Base-by-base conservation (phyloP, 2,888 invertebrate species). In the Drosophila gaucha region DNA sequence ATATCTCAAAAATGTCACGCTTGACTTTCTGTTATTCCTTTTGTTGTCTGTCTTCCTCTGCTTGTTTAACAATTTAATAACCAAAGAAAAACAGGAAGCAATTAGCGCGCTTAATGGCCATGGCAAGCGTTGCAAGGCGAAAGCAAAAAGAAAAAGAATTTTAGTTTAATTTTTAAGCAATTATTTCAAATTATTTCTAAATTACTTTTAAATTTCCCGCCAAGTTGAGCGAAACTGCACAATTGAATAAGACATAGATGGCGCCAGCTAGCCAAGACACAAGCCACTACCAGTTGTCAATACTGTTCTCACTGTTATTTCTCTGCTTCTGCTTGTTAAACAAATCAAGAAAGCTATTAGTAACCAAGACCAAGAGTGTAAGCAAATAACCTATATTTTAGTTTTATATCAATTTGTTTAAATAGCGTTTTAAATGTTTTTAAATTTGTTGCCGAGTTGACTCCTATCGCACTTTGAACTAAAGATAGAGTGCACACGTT, bases 1-100 rank as follows among this genome's bases (percentile, higher is more conserved):
- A 68, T 70, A 85, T 86, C 79, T 79, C 18, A 72, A 74, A 80
- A 84, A 89, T 88, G 88, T 88, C 87, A 86, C 89, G 89, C 89
- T 41, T 30, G 28, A 89, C 30, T 46, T 31, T 18, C 84, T 41
- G 41, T 41, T 41, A 41, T 85, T 89, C 79, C 28, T 10, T 12
- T 26, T 28, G 10, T 47, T n/a, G 14, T 33, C 44, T 14, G 49
- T 56, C 26, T 28, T 20, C 18, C 24, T 41, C 22, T 35, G 44
- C 44, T 56, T 52, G 56, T 49, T 3, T 18, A 49, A 46, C 67
- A 73, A 62, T 44, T 67, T 51, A 54, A 55, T 62, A 54, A 43
- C 35, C 10, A 28, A 9, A 8, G 18, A 10, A 30, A 26, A 51
- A 36, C 60, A 57, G 62, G 41, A 73, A 57, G 16, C 46, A 67